Evolutionary conservation across 64 coral and sea anemone species (phyloP).

Genomic region (Astreopora myriophthalma): DNA sequence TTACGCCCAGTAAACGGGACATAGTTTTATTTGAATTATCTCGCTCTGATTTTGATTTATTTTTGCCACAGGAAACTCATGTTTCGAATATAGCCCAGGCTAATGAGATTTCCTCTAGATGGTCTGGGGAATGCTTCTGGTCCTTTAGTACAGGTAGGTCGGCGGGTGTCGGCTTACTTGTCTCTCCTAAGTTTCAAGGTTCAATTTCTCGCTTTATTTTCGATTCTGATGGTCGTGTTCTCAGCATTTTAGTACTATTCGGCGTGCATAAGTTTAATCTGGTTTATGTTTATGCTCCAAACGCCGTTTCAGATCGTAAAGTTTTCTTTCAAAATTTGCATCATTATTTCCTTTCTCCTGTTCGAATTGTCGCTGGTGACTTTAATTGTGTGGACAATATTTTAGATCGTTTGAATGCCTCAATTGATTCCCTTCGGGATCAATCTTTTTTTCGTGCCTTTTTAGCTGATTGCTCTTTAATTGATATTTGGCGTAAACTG

Average conservation of each 20-base stretch:
- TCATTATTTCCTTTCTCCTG: background rate
- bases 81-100: background rate
- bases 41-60: background rate
- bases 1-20: background rate
- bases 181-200: background rate
- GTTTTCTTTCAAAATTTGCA: background rate
- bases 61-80: background rate
- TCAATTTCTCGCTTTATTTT: background rate
- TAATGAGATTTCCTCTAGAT: background rate
- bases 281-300: background rate
- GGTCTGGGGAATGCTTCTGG: background rate
- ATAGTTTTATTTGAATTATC: background rate
- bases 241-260: background rate
- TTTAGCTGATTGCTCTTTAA: background rate
- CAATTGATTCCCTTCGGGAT: background rate
- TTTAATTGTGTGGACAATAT: background rate
- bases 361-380: background rate
- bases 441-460: background rate
- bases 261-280: too few relatives aligned
- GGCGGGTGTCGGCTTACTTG: background rate
- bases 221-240: background rate
- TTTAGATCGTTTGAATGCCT: background rate
- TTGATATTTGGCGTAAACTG: background rate
- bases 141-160: background rate
- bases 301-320: background rate